phyloP scores from a whole-genome alignment of 1,140 invertebrate genomes.

The Lepidurus apus region DNA sequence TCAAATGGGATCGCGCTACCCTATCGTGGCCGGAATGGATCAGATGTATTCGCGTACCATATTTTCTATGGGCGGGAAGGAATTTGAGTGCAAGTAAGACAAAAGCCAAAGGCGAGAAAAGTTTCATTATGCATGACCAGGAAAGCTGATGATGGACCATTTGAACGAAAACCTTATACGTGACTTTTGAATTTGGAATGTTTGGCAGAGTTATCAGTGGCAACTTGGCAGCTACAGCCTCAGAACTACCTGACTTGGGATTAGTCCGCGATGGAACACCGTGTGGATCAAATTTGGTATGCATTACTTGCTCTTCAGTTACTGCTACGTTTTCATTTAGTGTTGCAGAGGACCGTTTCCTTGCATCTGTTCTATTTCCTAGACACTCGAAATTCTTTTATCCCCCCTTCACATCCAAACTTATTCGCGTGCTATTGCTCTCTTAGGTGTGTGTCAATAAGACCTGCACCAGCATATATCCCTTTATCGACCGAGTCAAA shows the following conservation, averaged over 20 bases:
- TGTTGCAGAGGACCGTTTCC: background rate
- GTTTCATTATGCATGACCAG: background rate
- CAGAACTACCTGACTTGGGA: conserved; percentile 62
- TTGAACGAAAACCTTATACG: background rate
- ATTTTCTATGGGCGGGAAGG: conserved; percentile 73
- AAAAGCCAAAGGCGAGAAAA: background rate
- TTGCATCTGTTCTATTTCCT: background rate
- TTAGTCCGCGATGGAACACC: conserved; percentile 82
- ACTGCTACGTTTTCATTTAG: conserved; percentile 23
- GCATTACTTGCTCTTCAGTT: conserved; percentile 32
- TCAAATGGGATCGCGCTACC: conserved; percentile 71
- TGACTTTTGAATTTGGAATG: conserved; percentile 28
- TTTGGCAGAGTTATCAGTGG: conserved; percentile 62
- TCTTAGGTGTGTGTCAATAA: conserved; percentile 82
- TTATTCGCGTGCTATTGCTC: conserved; percentile 22
- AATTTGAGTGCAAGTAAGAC: conserved; percentile 87
- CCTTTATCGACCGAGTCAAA: conserved; percentile 71
- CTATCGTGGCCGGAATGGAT: conserved; percentile 65
- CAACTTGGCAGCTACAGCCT: conserved; percentile 54
- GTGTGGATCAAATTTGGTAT: conserved; percentile 78
- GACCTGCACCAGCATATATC: conserved; percentile 76
- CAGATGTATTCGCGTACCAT: conserved; percentile 76
- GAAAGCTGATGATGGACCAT: background rate
- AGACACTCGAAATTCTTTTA: background rate
- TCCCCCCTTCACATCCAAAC: conserved; percentile 9